Conservation (phyloP, 2,888 invertebrate species). For the Gnatocerus cornutus region DNA sequence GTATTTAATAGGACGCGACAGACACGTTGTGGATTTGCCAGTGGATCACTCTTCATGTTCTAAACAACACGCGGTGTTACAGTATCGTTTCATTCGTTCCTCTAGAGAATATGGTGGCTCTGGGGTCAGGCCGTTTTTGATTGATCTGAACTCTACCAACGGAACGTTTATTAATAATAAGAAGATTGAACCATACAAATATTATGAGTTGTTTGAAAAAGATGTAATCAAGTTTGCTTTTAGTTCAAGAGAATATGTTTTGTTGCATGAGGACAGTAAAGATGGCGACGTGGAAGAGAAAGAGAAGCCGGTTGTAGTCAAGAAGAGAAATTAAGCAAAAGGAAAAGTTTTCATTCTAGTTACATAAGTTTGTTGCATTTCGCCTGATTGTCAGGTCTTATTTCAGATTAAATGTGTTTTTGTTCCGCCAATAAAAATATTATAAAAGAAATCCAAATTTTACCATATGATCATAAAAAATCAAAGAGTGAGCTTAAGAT, state of each 20-base stretch:
- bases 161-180: slow-evolving; percentile 97
- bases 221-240: slow-evolving; percentile 99
- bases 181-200: slow-evolving; percentile 91
- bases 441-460: background rate
- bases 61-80: slow-evolving; percentile 97
- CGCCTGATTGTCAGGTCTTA: background rate
- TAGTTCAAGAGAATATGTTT: slow-evolving; percentile 96
- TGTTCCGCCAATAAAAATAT: slow-evolving; percentile 4
- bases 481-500: too few relatives aligned
- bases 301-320: slow-evolving; percentile 55
- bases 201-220: slow-evolving; percentile 94
- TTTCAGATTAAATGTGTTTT: background rate
- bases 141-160: slow-evolving; percentile 97
- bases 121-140: slow-evolving; percentile 94
- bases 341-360: background rate
- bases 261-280: slow-evolving; percentile 94
- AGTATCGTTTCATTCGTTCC: slow-evolving; percentile 92
- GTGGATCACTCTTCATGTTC: slow-evolving; percentile 99
- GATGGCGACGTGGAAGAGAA: slow-evolving; percentile 78
- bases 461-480: too few relatives aligned
- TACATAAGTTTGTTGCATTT: slow-evolving; percentile 1
- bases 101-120: slow-evolving; percentile 83
- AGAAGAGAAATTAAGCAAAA: slow-evolving; percentile 5
- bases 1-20: slow-evolving; percentile 94
- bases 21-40: slow-evolving; percentile 95